These are phyloP conservation scores for Betta splendens DNA, from an alignment of 2,797 vertebrate genomes.

Conservation along the genomic window DNA sequence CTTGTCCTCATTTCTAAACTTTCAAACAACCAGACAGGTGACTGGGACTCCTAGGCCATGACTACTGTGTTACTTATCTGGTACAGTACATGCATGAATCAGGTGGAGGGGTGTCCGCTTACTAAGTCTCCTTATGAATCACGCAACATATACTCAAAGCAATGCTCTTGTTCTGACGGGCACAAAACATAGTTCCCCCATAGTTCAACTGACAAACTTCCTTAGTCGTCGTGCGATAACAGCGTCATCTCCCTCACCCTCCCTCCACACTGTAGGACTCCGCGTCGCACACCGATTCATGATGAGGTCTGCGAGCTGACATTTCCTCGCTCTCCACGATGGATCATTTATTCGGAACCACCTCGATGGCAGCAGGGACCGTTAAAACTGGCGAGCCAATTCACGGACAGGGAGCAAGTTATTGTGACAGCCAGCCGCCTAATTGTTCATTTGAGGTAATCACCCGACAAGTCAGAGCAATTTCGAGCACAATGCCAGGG, in stretches of 20 bases:
- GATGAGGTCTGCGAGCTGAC: slow-evolving; percentile 65
- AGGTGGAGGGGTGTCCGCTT: background rate
- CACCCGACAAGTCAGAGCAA: slow-evolving; percentile 77
- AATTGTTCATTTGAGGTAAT: slow-evolving; percentile 84
- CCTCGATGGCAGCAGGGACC: slow-evolving; percentile 63
- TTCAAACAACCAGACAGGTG: too few species aligned
- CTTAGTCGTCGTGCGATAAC: slow-evolving; percentile 39
- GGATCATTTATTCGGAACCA: slow-evolving; percentile 75
- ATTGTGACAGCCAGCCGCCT: slow-evolving; percentile 78
- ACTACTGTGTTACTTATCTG: too few species aligned
- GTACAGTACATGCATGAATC: background rate
- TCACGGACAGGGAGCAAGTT: slow-evolving; percentile 61
- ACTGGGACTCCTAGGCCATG: background rate
- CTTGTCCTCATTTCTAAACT: too few species aligned
- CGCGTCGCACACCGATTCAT: slow-evolving; percentile 65
- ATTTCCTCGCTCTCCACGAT: slow-evolving; percentile 68
- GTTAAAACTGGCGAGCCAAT: slow-evolving; percentile 65
- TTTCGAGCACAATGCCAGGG: slow-evolving; percentile 72
- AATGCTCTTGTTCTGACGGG: background rate
- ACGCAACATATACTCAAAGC: background rate
- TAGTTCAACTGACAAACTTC: slow-evolving; percentile 38
- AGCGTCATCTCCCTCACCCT: slow-evolving; percentile 51
- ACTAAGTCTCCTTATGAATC: background rate
- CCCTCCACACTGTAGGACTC: slow-evolving; percentile 43
- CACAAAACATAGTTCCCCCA: slow-evolving; percentile 2